Percentiles rank a stretch among this genome's conserved stretches.
These are phyloP conservation scores for Neosilurus hyrtlii DNA, from an alignment of 2,797 vertebrate genomes.

Conservation along the genomic window DNA sequence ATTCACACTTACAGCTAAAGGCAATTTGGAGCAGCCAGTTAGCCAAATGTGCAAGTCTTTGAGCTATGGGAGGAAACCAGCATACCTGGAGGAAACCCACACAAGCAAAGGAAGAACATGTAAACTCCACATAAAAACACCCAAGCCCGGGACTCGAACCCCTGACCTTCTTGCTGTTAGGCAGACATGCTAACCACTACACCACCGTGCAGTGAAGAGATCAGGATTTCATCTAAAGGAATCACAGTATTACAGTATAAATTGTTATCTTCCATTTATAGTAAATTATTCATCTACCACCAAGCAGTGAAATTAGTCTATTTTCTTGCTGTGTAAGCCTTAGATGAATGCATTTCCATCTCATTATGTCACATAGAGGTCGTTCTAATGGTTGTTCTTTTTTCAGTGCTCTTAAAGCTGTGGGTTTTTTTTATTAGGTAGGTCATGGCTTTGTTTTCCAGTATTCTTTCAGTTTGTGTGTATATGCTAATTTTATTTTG, in stretches of 20 bases:
- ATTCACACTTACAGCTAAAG: too few relatives aligned
- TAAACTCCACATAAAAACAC: too few relatives aligned
- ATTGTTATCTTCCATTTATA: not conserved
- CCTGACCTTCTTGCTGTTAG: too few relatives aligned
- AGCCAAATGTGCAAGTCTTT: too few relatives aligned
- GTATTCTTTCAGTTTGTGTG: not conserved
- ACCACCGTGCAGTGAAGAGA: not conserved
- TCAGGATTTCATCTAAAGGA: not conserved
- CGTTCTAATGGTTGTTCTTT: not conserved
- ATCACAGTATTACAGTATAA: not conserved
- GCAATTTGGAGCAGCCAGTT: too few relatives aligned
- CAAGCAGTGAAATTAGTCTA: not conserved
- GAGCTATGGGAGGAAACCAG: too few relatives aligned
- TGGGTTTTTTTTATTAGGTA: slow-evolving; percentile 5
- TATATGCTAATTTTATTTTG: slow-evolving; percentile 18
- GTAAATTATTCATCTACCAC: not conserved
- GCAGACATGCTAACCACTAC: too few relatives aligned
- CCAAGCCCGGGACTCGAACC: too few relatives aligned
- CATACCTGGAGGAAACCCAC: too few relatives aligned
- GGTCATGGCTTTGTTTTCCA: not conserved
- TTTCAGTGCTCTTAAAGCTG: not conserved
- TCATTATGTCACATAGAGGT: slow-evolving; percentile 33
- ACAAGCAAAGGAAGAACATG: too few relatives aligned
- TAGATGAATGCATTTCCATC: slow-evolving; percentile 50
- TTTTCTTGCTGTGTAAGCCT: slow-evolving; percentile 26